phyloP scores from a whole-genome alignment of 2,888 invertebrate species.

The Oscheius sp. region DNA sequence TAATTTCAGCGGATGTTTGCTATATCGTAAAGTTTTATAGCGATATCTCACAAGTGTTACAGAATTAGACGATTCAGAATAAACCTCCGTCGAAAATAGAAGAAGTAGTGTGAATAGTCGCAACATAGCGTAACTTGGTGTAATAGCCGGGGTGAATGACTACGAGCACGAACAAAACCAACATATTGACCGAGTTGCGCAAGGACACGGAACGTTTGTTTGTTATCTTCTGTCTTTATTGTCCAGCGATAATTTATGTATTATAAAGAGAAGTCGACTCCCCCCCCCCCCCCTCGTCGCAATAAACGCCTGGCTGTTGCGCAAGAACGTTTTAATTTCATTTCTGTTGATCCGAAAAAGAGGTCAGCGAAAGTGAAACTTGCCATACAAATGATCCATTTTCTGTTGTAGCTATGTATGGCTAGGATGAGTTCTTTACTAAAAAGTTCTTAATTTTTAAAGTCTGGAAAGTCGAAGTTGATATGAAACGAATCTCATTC shows the following conservation, averaged over 20 bases:
- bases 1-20: slow-evolving; percentile 9
- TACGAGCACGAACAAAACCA: slow-evolving; percentile 17
- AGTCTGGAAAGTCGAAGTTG: too few relatives aligned
- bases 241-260: not conserved
- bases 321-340: not conserved
- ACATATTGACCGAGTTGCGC: slow-evolving; percentile 28
- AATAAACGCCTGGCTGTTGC: not conserved
- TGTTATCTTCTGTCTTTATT: not conserved
- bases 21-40: slow-evolving; percentile 1
- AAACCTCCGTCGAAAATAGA: not conserved
- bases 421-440: too few relatives aligned
- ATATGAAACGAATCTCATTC: too few relatives aligned
- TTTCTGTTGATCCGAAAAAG: not conserved
- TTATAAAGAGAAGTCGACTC: not conserved
- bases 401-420: too few relatives aligned
- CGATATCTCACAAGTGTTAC: too few relatives aligned
- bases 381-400: too few relatives aligned
- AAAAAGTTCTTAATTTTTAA: too few relatives aligned
- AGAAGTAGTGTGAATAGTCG: not conserved
- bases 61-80: too few relatives aligned
- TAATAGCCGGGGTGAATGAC: slow-evolving; percentile 17
- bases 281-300: not conserved
- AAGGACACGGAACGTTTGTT: slow-evolving; percentile 24
- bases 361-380: not conserved
- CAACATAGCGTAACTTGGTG: slow-evolving; percentile 11